A percentile compares a stretch with the other conserved stretches of the same genome.
Conservation (phyloP, 2,113 vertebrate genomes). For the Himantopus leucocephalus region DNA sequence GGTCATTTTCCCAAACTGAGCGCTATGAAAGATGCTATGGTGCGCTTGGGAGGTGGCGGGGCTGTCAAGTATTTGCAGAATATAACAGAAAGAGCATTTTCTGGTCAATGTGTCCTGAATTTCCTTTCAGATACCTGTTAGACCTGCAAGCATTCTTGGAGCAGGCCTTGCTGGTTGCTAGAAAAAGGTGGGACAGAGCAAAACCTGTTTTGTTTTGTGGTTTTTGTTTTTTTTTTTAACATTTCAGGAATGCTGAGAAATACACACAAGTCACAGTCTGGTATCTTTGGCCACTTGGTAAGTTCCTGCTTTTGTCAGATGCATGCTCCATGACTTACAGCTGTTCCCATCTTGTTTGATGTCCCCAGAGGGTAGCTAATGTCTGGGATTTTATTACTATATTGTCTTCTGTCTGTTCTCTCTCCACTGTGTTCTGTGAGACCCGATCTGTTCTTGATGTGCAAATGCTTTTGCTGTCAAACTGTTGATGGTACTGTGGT, state of each 20-base stretch:
- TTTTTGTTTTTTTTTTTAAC: background rate
- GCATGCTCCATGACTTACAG: background rate
- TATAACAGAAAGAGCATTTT: background rate
- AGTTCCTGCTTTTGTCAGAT: background rate
- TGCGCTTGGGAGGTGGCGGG: background rate
- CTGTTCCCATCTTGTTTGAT: background rate
- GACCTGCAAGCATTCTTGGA: background rate
- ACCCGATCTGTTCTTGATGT: background rate
- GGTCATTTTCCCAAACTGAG: background rate
- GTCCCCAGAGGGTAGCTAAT: background rate
- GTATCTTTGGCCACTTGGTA: background rate
- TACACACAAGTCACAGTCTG: background rate
- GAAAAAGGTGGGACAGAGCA: background rate
- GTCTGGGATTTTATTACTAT: background rate
- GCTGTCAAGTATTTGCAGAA: background rate
- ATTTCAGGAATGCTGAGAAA: background rate
- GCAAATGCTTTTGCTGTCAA: rapidly evolving
- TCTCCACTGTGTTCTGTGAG: background rate
- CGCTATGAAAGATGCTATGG: background rate
- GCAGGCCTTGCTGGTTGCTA: background rate
- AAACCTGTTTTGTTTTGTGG: background rate
- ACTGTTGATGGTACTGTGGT: background rate
- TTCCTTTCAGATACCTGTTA: background rate
- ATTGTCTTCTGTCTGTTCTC: background rate
- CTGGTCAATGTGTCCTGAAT: background rate